Evolutionary conservation across 2,888 invertebrate species (phyloP).

Genomic region (Celastrina argiolus): DNA sequence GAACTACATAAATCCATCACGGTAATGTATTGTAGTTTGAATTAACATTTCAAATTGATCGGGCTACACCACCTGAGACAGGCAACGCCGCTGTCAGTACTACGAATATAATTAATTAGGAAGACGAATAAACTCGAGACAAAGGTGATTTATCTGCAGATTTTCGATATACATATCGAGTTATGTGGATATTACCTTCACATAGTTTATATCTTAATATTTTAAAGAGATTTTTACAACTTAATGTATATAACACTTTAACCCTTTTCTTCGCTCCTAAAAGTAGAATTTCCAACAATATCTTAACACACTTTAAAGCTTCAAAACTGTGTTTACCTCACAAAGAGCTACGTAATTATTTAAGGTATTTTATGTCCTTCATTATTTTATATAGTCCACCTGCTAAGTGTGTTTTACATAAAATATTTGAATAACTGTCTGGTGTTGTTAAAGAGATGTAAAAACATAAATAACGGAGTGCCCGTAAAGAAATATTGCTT

Average conservation of each 20-base stretch:
- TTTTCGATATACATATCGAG: neutral
- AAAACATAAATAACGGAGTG: conserved; percentile 54
- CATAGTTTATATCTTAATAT: neutral
- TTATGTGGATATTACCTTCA: no score
- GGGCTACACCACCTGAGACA: conserved; percentile 18
- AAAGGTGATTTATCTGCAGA: neutral
- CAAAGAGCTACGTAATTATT: conserved; percentile 7
- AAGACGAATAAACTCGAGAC: conserved; percentile 1
- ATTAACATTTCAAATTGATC: conserved; percentile 22
- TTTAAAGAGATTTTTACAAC: neutral
- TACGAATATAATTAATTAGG: conserved; percentile 7
- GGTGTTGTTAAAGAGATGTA: conserved; percentile 39
- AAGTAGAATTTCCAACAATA: neutral
- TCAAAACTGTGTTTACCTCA: neutral
- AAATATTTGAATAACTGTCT: conserved; percentile 23
- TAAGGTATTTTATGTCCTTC: conserved; percentile 15
- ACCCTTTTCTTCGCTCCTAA: neutral
- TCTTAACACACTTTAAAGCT: neutral
- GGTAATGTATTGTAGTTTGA: conserved; percentile 14
- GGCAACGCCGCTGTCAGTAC: neutral
- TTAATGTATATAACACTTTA: neutral
- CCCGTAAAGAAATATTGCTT: conserved; percentile 67
- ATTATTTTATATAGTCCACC: conserved; percentile 21
- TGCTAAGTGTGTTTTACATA: conserved; percentile 21
- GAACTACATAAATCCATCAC: conserved; percentile 17